A percentile compares a stretch with the other conserved stretches of the same genome.
Conservation (phyloP, 2,888 invertebrate genomes). For the Charanyca ferruginea region DNA sequence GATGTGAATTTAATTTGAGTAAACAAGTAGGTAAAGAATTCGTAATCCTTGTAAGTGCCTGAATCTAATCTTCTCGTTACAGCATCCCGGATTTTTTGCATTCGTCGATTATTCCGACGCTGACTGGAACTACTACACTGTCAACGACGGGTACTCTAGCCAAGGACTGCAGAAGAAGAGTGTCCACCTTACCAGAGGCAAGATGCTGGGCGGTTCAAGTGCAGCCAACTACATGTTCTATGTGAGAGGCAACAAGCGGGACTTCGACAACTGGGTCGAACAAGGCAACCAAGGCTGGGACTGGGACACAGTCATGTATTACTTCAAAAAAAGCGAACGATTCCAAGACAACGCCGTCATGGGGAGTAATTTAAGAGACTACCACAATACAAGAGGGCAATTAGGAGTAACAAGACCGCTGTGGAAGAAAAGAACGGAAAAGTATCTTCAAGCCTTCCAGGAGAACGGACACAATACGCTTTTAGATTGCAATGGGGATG, state of each 20-base stretch:
- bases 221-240: constrained; percentile 93
- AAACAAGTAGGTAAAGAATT: too few relatives aligned
- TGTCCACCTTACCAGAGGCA: constrained; percentile 90
- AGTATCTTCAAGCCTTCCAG: constrained; percentile 71
- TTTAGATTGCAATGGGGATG: constrained; percentile 70
- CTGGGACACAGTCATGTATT: constrained; percentile 71
- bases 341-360: constrained; percentile 60
- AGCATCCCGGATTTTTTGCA: constrained; percentile 76
- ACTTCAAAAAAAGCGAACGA: constrained; percentile 77
- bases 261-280: constrained; percentile 90
- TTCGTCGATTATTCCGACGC: constrained; percentile 68
- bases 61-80: constrained; percentile 51
- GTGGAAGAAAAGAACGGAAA: constrained; percentile 77
- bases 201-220: constrained; percentile 93
- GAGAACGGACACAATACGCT: constrained; percentile 71
- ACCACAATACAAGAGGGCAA: constrained; percentile 69
- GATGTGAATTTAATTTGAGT: background rate
- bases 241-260: constrained; percentile 92
- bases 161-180: constrained; percentile 69
- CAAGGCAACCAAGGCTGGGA: constrained; percentile 90
- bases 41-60: background rate
- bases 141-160: constrained; percentile 73
- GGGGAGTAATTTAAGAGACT: constrained; percentile 75
- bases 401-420: constrained; percentile 74
- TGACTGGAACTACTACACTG: constrained; percentile 74